Percentiles rank a stretch among this genome's conserved stretches.
Conservation (phyloP, 2,888 invertebrate genomes). For the Pollenia griseotomentosa region DNA sequence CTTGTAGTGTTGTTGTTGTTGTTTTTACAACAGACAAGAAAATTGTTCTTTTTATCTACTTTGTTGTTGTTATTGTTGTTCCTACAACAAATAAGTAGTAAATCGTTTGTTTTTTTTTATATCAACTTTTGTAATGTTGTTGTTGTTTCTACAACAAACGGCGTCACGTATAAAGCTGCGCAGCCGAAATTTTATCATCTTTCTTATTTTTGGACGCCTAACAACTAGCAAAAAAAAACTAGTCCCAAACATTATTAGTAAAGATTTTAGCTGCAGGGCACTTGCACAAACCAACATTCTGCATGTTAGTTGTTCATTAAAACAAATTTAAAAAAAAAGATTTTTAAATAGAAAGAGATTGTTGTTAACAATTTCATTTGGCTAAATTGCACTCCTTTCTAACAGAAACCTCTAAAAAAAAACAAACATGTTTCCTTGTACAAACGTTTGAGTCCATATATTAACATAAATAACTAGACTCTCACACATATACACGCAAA, state of each 20-base stretch:
- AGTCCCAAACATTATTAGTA: no score
- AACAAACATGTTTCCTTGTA: neutral
- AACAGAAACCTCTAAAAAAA: neutral
- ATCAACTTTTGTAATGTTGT: neutral
- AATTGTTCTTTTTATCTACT: no score
- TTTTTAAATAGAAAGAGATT: neutral
- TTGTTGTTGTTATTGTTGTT: no score
- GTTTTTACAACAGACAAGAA: no score
- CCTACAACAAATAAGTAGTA: neutral
- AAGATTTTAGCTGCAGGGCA: no score
- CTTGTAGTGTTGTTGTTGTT: no score
- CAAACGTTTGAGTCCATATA: neutral
- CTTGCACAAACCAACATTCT: no score
- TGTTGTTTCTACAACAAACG: neutral
- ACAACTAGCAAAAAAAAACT: no score
- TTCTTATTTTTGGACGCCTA: no score
- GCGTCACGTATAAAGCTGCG: neutral
- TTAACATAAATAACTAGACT: conserved; percentile 27
- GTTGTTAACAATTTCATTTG: conserved; percentile 45
- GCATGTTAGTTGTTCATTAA: neutral
- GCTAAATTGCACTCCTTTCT: conserved; percentile 33
- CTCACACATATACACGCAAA: no score
- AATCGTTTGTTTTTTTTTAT: neutral
- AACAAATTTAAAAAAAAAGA: neutral
- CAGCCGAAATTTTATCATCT: neutral